Evolutionary conservation across 2,113 vertebrate species (phyloP).

Genomic region (Hymenochirus boettgeri): DNA sequence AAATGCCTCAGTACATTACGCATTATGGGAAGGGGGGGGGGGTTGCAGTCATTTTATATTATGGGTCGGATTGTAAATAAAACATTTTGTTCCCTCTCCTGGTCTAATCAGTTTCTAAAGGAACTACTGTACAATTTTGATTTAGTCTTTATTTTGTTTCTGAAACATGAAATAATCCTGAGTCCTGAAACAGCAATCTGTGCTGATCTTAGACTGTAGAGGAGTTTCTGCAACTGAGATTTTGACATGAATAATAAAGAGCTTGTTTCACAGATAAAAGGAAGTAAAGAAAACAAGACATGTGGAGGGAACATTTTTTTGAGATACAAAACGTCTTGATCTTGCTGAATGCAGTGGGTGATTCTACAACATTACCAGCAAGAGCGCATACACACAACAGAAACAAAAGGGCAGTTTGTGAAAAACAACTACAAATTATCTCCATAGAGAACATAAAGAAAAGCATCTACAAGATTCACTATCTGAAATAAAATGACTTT

Average conservation of each 20-base stretch:
- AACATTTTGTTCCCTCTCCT: no score
- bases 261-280: constrained; percentile 27
- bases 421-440: constrained; percentile 7
- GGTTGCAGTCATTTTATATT: no score
- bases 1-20: no score
- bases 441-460: neutral
- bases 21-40: no score
- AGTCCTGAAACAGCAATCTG: constrained; percentile 31
- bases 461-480: constrained; percentile 1
- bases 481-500: constrained; percentile 8
- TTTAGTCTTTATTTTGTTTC: no score
- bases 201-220: constrained; percentile 38
- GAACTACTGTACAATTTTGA: no score
- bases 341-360: constrained; percentile 19
- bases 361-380: constrained; percentile 13
- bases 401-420: constrained; percentile 14
- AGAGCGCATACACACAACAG: constrained; percentile 22
- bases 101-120: no score
- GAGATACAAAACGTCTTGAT: constrained; percentile 34
- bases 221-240: neutral
- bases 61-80: no score
- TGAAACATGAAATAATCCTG: constrained; percentile 15
- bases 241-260: constrained; percentile 27
- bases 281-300: constrained; percentile 19
- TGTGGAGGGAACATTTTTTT: constrained; percentile 17